Base-by-base conservation (phyloP, 2,113 vertebrate genomes). In the Channa maculata region DNA sequence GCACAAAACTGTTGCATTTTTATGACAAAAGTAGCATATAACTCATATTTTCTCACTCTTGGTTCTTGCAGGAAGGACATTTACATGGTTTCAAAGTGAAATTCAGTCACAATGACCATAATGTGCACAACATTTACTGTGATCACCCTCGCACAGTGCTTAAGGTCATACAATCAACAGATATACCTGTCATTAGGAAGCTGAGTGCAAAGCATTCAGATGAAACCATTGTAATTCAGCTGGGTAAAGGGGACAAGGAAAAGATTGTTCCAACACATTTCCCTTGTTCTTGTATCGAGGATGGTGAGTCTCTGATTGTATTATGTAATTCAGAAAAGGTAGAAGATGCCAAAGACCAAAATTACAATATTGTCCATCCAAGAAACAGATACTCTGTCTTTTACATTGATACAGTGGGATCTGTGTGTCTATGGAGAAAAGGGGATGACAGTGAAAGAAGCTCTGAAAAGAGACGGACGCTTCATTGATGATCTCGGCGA, bases 81-180 rank as follows among this genome's bases (percentile, higher is more conserved):
- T 14, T 5, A 1, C 79, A 80, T 44, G 1, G 0, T 0, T 58
- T 83, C 1, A 70, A 0, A 0, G 77, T 80, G n/a, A 72, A 62
- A 5, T 66, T 62, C 0, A 0, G 0, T 1, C 0, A 0, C 7
- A 0, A 0, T n/a, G 13, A 2, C 5, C 0, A 0, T 0, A 0
- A 38, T 0, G 2, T 49, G 8, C 50, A 55, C 0, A 5, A 0
- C 0, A 3, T 79, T 2, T 0, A 5, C 15, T 87, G 76, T 45
- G 0, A 13, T n/a, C 6, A 13, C 5, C 68, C 38, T 0, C 0
- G 50, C 5, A 85, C 82, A 1, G 72, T 85, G 5, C 61, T 87
- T 4, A 14, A 75, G 15, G 72, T 49, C 0, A 64, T 88, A 3
- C 34, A 55, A 53, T 52, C 38, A 5, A 2, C 9, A 1, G 1